Conservation (phyloP, 2,113 vertebrate species). For the Lethenteron reissneri region DNA sequence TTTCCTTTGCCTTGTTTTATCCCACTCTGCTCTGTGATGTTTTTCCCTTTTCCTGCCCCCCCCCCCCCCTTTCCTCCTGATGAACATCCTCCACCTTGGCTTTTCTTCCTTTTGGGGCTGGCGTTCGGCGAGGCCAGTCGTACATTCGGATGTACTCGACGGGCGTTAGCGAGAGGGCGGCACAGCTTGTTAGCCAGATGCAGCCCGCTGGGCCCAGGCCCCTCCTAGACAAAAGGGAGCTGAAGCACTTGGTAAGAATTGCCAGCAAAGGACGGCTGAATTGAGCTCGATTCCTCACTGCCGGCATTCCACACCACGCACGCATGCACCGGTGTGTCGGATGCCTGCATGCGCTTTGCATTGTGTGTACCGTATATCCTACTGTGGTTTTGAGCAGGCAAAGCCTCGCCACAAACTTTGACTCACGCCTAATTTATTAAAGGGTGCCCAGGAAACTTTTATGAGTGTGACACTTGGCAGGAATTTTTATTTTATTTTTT, state of each 20-base stretch:
- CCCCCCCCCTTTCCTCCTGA: neutral
- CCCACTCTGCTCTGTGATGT: neutral
- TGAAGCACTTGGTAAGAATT: conserved; percentile 16
- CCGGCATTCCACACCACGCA: too few species aligned
- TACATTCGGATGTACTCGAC: conserved; percentile 90
- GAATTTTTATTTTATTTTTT: too few species aligned
- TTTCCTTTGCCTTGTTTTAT: conserved; percentile 7
- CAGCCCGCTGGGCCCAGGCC: conserved; percentile 57
- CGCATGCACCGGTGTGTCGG: too few species aligned
- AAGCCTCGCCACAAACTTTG: too few species aligned
- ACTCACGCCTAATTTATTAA: too few species aligned
- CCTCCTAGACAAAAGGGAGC: conserved; percentile 64
- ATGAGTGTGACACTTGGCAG: too few species aligned
- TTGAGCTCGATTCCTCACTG: too few species aligned
- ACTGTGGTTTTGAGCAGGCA: too few species aligned
- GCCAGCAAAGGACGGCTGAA: neutral
- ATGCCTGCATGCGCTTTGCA: too few species aligned
- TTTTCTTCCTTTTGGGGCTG: conserved; percentile 8
- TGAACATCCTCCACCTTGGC: conserved; percentile 7
- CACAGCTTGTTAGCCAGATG: conserved; percentile 90
- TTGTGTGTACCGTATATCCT: too few species aligned
- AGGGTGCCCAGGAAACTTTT: too few species aligned
- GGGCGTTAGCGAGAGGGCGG: conserved; percentile 79
- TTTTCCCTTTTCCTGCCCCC: neutral
- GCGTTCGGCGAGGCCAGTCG: conserved; percentile 33